These are phyloP conservation scores for Neodontobutis hainanensis DNA, from an alignment of 2,113 vertebrate genomes.

Conservation along the genomic window DNA sequence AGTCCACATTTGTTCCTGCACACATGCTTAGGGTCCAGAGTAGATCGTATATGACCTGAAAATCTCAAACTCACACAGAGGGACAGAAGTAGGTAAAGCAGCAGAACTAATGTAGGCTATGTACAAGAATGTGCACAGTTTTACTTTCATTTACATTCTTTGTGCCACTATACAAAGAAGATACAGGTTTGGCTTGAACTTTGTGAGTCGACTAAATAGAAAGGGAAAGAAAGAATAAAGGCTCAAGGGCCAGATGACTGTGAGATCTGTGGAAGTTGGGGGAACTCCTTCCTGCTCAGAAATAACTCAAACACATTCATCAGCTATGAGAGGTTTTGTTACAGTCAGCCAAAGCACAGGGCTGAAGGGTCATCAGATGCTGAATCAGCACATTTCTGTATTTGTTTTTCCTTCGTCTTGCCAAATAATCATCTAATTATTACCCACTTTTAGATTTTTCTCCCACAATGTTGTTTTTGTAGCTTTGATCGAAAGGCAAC, in stretches of 20 bases:
- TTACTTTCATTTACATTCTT: not conserved
- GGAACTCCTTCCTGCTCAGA: constrained; percentile 43
- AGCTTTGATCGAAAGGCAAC: not conserved
- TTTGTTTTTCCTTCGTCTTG: not conserved
- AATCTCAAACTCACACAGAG: constrained; percentile 26
- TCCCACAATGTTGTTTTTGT: not conserved
- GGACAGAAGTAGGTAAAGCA: constrained; percentile 4
- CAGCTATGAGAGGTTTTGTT: constrained; percentile 27
- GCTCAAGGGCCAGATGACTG: constrained; percentile 13
- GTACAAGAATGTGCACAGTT: not conserved
- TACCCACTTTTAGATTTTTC: not conserved
- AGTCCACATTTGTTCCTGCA: constrained; percentile 52
- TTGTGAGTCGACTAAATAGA: not conserved
- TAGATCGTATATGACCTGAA: constrained; percentile 47
- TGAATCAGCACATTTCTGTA: constrained; percentile 39
- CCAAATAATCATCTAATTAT: not conserved
- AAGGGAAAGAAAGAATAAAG: constrained; percentile 12
- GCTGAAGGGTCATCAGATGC: constrained; percentile 25
- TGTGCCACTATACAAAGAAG: too few relatives aligned
- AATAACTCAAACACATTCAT: constrained; percentile 59
- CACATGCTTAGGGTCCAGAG: constrained; percentile 27
- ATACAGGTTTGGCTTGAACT: constrained; percentile 6
- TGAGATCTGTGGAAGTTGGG: constrained; percentile 33
- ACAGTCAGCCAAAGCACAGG: constrained; percentile 31
- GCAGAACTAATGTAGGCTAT: not conserved